These are phyloP conservation scores for Mastigias papua DNA, from an alignment of 30 jellyfish, hydroid and myxozoan species.

Conservation along the genomic window DNA sequence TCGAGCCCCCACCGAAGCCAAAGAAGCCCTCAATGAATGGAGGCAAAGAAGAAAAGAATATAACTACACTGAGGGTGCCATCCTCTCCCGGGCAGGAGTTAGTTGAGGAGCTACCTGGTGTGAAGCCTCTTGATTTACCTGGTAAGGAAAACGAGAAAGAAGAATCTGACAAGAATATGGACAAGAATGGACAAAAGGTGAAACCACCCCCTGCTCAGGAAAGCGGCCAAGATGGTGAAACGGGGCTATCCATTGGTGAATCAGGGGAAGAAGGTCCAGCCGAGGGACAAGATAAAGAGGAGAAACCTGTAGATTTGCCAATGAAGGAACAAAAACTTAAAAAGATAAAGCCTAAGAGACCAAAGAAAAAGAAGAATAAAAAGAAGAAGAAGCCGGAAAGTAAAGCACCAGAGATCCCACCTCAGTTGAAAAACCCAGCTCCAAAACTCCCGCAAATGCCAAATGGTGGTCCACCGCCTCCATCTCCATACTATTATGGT, in stretches of 20 bases:
- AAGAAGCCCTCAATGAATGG: conserved; percentile 33
- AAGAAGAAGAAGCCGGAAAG: conserved; percentile 35
- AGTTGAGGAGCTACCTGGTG: conserved; percentile 68
- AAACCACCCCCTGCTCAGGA: conserved; percentile 85
- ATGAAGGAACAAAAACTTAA: conserved; percentile 9
- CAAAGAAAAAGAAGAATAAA: conserved; percentile 33
- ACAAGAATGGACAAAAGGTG: conserved; percentile 29
- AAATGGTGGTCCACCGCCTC: conserved; percentile 24
- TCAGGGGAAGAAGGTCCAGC: conserved; percentile 76
- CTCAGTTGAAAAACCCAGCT: conserved; percentile 52
- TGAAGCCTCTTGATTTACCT: conserved; percentile 35
- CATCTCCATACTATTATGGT: conserved; percentile 29
- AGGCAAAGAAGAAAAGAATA: neutral
- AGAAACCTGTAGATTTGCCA: conserved; percentile 34
- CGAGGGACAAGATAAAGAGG: conserved; percentile 41
- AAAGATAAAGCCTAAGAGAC: conserved; percentile 43
- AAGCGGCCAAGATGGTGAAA: conserved; percentile 58
- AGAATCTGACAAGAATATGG: conserved; percentile 10
- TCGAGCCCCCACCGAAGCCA: conserved; percentile 64
- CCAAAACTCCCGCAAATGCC: conserved; percentile 50
- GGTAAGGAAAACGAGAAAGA: conserved; percentile 24
- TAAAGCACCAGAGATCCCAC: conserved; percentile 30
- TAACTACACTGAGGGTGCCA: conserved; percentile 59
- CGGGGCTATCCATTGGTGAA: conserved; percentile 72
- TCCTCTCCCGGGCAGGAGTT: conserved; percentile 76